Percentiles rank a stretch among this genome's conserved stretches.
Conservation (phyloP, 2,888 invertebrate species). For the Lasioglossum leucozonium region DNA sequence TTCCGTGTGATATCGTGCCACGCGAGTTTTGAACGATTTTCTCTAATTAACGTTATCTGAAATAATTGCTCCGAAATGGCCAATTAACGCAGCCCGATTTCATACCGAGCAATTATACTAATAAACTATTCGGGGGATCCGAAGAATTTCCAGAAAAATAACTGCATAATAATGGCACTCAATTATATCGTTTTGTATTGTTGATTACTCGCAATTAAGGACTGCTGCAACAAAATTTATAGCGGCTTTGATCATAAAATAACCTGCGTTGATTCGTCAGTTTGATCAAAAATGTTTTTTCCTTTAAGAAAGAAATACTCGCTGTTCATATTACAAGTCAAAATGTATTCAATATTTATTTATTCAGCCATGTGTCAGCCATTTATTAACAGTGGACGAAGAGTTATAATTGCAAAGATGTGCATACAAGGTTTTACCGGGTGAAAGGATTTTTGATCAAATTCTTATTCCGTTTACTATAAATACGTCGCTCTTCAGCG, state of each 20-base stretch:
- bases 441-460: neutral
- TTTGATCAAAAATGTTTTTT: no score
- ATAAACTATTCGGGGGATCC: neutral
- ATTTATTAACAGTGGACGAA: no score
- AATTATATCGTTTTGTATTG: neutral
- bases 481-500: neutral
- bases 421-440: neutral
- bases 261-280: no score
- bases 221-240: neutral
- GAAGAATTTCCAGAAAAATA: no score
- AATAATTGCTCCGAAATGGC: neutral
- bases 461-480: neutral
- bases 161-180: no score
- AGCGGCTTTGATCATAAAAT: no score
- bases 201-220: neutral
- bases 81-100: neutral
- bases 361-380: no score
- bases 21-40: neutral
- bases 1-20: neutral
- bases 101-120: neutral
- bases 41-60: conserved; percentile 4
- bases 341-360: no score
- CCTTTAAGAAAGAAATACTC: no score
- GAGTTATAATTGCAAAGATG: neutral
- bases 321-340: no score